A percentile compares a stretch with the other conserved stretches of the same genome.
Evolutionary conservation across 2,888 invertebrate species (phyloP).

Genomic region (Tiphia femorata): DNA sequence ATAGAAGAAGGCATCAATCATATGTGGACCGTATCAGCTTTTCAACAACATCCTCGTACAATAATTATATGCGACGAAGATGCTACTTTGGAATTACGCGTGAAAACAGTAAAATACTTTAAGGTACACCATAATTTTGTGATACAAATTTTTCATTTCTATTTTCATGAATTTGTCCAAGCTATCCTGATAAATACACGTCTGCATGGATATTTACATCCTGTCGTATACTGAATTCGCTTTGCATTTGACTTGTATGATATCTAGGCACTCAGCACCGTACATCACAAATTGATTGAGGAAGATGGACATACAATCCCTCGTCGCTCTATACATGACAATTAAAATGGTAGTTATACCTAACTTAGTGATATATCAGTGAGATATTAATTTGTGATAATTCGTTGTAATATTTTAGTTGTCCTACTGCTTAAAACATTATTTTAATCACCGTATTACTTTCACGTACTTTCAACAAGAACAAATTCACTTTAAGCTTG

Average conservation of each 20-base stretch:
- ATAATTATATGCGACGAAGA: slow-evolving; percentile 97
- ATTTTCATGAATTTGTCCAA: not conserved
- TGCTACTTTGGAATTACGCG: slow-evolving; percentile 95
- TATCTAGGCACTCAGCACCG: slow-evolving; percentile 83
- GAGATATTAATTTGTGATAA: not conserved
- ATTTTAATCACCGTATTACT: too few relatives aligned
- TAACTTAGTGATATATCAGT: slow-evolving; percentile 10
- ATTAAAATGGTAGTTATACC: slow-evolving; percentile 40
- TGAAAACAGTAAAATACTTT: slow-evolving; percentile 99
- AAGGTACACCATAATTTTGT: slow-evolving; percentile 74
- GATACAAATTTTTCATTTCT: too few relatives aligned
- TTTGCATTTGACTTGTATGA: slow-evolving; percentile 38
- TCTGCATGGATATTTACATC: not conserved
- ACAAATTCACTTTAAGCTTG: too few relatives aligned
- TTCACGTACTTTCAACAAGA: too few relatives aligned
- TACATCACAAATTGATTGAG: slow-evolving; percentile 87
- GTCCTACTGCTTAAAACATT: too few relatives aligned
- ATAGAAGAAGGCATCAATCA: slow-evolving; percentile 99
- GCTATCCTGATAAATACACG: not conserved
- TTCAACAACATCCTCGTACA: slow-evolving; percentile 94
- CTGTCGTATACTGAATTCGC: slow-evolving; percentile 2
- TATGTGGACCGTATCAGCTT: slow-evolving; percentile 99
- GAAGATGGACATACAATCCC: slow-evolving; percentile 67
- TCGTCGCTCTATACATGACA: slow-evolving; percentile 51
- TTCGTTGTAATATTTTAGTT: too few relatives aligned